Evolutionary conservation across 2,113 vertebrate species (phyloP), one percentile per base, ranked within the genome.

Genomic region (Australoheros scitulus): DNA sequence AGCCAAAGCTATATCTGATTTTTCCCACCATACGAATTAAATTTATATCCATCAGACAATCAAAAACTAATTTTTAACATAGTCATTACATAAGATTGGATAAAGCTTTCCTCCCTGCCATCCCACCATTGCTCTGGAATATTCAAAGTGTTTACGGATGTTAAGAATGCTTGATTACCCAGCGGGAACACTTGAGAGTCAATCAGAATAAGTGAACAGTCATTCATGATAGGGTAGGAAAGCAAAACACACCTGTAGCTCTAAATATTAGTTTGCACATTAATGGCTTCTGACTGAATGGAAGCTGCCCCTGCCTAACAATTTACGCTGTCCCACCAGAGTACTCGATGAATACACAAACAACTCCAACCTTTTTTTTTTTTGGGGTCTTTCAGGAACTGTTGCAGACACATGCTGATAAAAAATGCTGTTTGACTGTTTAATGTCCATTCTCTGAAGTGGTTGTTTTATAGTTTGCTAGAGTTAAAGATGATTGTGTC

Each of bases 101-200:
- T 57, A 11, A 17, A n/a, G 76, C 56, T 32, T 26, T 81, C 18
- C 26, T 76, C 17, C 29, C 68, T 36, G 70, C 80, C 82, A 80
- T 61, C 80, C 26, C 59, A 43, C 36, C 55, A 20, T 61, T 76
- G 65, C 60, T 9, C 56, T 72, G 76, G 85, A 89, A 93, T 89
- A 83, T 84, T 89, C 76, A 80, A 89, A 91, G 84, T 91, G 85
- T 95, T 93, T 92, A 81, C 55, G 76, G 84, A 89, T 84, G 85
- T 91, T 92, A 87, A 82, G 82, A 89, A 92, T 87, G 84, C 87
- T 88, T 92, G 91, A 94, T 94, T 93, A 93, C 88, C 88, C 94
- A 91, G 88, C 47, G 72, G 93, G 85, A 90, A 68, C 75, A 81
- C 86, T 89, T 84, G 82, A 91, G 77, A 90, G 88, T 93, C 89